phyloP scores from a whole-genome alignment of 2,888 invertebrate species.

The Zhengitettix transpicula region DNA sequence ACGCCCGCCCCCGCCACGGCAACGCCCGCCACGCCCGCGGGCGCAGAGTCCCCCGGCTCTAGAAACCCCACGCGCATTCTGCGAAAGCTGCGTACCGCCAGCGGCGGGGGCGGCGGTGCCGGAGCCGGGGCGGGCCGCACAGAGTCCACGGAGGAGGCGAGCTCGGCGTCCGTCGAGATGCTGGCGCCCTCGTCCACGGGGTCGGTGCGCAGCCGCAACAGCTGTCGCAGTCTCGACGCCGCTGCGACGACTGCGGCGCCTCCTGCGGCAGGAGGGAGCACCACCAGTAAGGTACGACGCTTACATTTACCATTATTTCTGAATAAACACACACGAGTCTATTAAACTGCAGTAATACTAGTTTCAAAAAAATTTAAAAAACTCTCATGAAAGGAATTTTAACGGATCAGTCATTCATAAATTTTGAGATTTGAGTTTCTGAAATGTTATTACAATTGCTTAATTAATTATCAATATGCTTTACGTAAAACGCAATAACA shows the following conservation, averaged over 20 bases:
- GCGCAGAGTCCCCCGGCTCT: background rate
- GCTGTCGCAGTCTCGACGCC: slow-evolving; percentile 3
- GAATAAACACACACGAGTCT: no score
- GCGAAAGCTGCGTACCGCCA: slow-evolving; percentile 26
- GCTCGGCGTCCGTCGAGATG: slow-evolving; percentile 17
- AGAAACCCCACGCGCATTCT: slow-evolving; percentile 20
- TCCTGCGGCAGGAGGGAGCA: background rate
- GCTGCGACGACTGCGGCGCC: background rate
- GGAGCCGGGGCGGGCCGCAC: slow-evolving; percentile 14
- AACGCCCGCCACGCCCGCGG: background rate
- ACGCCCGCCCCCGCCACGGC: background rate
- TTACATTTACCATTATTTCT: no score
- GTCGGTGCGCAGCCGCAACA: slow-evolving; percentile 13
- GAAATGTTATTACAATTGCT: no score
- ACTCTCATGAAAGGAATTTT: no score
- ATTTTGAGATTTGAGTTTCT: no score
- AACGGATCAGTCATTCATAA: no score
- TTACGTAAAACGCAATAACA: no score
- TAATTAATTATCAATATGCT: no score
- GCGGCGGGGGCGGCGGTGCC: slow-evolving; percentile 11
- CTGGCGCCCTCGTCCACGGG: slow-evolving; percentile 17
- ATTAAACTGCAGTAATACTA: no score
- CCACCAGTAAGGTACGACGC: background rate
- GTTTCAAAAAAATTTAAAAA: no score
- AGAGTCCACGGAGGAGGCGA: slow-evolving; percentile 26